These are phyloP conservation scores for Drosophila prosaltans DNA, from an alignment of 1,140 invertebrate species.

Conservation along the genomic window DNA sequence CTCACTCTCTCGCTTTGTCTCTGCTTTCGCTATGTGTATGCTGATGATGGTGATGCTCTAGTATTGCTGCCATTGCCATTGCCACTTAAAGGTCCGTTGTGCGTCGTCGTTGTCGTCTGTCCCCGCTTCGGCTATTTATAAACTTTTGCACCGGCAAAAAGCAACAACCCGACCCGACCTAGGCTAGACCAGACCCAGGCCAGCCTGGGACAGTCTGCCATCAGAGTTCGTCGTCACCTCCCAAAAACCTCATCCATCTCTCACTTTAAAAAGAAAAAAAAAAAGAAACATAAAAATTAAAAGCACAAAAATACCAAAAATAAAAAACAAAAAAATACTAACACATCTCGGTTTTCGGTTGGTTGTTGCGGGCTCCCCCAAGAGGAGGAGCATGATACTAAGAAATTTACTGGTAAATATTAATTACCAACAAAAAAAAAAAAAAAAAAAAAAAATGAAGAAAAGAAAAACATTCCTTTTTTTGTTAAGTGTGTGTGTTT, in stretches of 20 bases:
- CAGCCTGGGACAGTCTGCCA: conserved; percentile 13
- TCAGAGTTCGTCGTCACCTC: conserved; percentile 17
- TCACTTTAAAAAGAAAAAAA: not conserved
- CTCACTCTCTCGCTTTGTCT: conserved; percentile 9
- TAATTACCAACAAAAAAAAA: conserved; percentile 45
- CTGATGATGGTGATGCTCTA: conserved; percentile 14
- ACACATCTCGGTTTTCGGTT: conserved; percentile 15
- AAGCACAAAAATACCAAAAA: not conserved
- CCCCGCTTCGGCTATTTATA: conserved; percentile 26
- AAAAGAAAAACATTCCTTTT: conserved; percentile 26
- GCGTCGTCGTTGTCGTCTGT: conserved; percentile 22
- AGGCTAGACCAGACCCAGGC: conserved; percentile 15
- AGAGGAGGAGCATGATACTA: conserved; percentile 50
- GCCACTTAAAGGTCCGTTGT: conserved; percentile 43
- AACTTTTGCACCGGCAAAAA: conserved; percentile 20
- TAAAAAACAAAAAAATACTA: not conserved
- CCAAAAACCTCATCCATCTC: not conserved
- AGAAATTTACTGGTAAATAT: conserved; percentile 74
- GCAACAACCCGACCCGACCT: conserved; percentile 19
- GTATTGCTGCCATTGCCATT: conserved; percentile 24
- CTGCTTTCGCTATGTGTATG: conserved; percentile 12
- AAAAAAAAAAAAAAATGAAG: not conserved
- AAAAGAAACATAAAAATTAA: not conserved
- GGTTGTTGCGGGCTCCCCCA: not conserved
- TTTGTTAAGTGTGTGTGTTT: conserved; percentile 18